Base-by-base conservation (phyloP, 2,888 invertebrate species). In the Drosophila atripex region DNA sequence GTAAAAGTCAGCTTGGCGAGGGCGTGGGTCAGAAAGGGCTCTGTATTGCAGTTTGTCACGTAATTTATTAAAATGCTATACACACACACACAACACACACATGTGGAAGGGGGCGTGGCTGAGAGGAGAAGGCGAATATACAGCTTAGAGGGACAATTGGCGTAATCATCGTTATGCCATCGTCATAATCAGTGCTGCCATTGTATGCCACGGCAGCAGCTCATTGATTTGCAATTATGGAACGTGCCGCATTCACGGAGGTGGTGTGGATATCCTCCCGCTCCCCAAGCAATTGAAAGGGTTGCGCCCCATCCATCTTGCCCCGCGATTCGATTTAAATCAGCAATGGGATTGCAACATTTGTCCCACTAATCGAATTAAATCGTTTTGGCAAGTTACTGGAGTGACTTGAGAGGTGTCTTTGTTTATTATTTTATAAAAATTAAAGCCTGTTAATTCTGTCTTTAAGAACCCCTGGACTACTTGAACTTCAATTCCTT, bases 181-280 rank as follows among this genome's bases (percentile, higher is more conserved):
- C 76, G 79, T 73, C 73, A 80, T 85, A 85, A 84, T 84, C 87
- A 85, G 86, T 50, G 73, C 46, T 71, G 43, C 86, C 70, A 87
- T 85, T 85, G 84, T 85, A 77, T 75, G 70, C 53, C 53, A 41
- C 53, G 43, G 39, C 53, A 73, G 78, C 84, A 84, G 75, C 80
- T 80, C 79, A 84, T 84, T 78, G 84, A 86, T 84, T 85, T 85
- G 85, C 86, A 87, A 85, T 85, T 87, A 87, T 85, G 79, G 79
- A 77, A 76, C 85, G 87, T 82, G 86, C 80, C 65, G 43, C 28
- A 77, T 58, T 58, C 58, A 56, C 39, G 66, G 65, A 74, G 77
- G 73, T 54, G 47, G 49, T 60, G 49, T 41, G 25, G 28, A 51
- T 11, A 23, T 41, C 32, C 35, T 16, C 64, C 56, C 43, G 47